Conservation (phyloP, 2,888 invertebrate genomes). For the Hydraecia micacea region DNA sequence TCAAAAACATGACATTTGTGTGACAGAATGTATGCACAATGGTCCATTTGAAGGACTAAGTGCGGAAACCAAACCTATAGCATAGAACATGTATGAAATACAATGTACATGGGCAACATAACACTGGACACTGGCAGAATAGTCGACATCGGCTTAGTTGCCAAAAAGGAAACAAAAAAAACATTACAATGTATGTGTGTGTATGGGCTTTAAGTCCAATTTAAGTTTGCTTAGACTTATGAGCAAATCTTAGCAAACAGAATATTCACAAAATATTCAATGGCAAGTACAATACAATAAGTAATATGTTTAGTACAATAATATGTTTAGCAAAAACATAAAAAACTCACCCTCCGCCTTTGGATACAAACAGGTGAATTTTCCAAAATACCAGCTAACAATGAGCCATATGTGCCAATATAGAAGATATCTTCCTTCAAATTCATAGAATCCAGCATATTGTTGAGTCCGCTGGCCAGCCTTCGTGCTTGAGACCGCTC, state of each 20-base stretch:
- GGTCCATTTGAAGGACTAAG: no score
- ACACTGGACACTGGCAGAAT: no score
- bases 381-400: constrained; percentile 91
- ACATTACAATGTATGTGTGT: not conserved
- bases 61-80: no score
- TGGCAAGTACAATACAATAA: no score
- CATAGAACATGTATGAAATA: not conserved
- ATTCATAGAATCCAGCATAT: constrained; percentile 90
- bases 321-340: constrained; percentile 63
- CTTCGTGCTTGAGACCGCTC: constrained; percentile 85
- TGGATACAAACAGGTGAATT: constrained; percentile 88
- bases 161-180: not conserved
- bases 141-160: no score
- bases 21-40: not conserved
- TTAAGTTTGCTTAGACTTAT: not conserved
- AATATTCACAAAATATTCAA: not conserved
- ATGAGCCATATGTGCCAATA: constrained; percentile 91
- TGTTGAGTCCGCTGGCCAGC: constrained; percentile 88
- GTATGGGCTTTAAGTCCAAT: not conserved
- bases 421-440: constrained; percentile 92
- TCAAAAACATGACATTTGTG: not conserved
- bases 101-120: not conserved
- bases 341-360: constrained; percentile 88
- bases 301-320: no score
- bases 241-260: not conserved